Evolutionary conservation across 23 tunicate genomes (phyloP).

Genomic region (Halocynthia roretzi): DNA sequence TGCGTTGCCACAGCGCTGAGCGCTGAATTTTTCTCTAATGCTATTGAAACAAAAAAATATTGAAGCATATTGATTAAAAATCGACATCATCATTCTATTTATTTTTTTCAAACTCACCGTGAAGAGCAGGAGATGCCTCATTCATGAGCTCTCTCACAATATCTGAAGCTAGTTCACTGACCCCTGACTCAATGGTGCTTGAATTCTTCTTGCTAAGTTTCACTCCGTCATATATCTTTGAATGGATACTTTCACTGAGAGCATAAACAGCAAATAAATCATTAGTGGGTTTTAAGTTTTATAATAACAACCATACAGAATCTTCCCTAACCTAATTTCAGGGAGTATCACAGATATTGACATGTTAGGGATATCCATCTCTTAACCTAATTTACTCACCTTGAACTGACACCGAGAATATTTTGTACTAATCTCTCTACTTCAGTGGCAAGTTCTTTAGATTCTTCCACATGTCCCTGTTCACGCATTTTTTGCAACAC

Average conservation of each 20-base stretch:
- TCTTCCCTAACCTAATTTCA: too few species aligned
- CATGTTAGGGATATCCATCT: too few species aligned
- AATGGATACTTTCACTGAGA: too few species aligned
- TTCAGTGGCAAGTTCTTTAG: conserved; percentile 1
- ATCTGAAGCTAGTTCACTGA: conserved; percentile 8
- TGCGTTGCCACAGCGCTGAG: conserved; percentile 14
- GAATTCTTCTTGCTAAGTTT: neutral
- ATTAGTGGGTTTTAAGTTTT: too few species aligned
- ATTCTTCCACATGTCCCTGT: neutral
- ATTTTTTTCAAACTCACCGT: neutral
- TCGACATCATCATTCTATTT: neutral
- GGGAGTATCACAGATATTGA: too few species aligned
- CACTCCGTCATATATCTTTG: too few species aligned
- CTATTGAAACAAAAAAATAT: neutral
- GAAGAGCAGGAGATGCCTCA: neutral
- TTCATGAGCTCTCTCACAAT: neutral
- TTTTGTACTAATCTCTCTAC: conserved; percentile 11
- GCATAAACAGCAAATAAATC: too few species aligned
- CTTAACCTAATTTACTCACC: neutral
- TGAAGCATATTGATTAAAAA: too few species aligned
- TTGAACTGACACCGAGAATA: conserved; percentile 14
- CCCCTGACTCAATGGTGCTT: neutral
- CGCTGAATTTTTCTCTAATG: conserved; percentile 5
- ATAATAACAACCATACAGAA: too few species aligned
- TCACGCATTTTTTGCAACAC: conserved; percentile 17